phyloP scores from a whole-genome alignment of 1,140 invertebrate genomes.

The Ceratoteleas bidentatus region DNA sequence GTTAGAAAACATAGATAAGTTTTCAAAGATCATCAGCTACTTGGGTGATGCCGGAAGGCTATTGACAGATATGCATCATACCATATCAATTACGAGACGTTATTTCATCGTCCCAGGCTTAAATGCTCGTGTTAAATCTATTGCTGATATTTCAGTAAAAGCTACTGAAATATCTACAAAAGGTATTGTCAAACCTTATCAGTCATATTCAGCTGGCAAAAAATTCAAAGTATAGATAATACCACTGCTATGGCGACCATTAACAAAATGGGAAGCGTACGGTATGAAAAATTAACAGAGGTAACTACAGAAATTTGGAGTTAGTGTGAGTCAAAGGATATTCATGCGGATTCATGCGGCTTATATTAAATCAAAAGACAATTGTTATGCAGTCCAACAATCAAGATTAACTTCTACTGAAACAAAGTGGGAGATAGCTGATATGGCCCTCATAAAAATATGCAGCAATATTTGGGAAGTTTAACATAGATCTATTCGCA shows the following conservation, averaged over 20 bases:
- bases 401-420: constrained; percentile 7
- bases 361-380: constrained; percentile 20
- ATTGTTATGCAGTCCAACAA: constrained; percentile 11
- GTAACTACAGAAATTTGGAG: constrained; percentile 8
- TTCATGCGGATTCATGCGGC: constrained; percentile 1
- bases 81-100: constrained; percentile 5
- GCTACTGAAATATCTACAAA: constrained; percentile 4
- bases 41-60: constrained; percentile 17
- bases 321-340: constrained; percentile 3
- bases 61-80: constrained; percentile 15
- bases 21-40: not conserved
- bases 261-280: constrained; percentile 16
- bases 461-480: not conserved
- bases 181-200: constrained; percentile 23
- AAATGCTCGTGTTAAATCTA: constrained; percentile 7
- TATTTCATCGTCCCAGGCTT: constrained; percentile 11
- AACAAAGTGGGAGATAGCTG: constrained; percentile 5
- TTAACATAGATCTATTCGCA: constrained; percentile 65
- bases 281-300: constrained; percentile 7
- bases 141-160: constrained; percentile 15
- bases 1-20: not conserved
- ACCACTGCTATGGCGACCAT: constrained; percentile 33
- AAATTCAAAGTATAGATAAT: constrained; percentile 40
- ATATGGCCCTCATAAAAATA: constrained; percentile 11
- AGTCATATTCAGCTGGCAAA: not conserved